Conservation (phyloP, 2,888 invertebrate species). For the Creontiades dilutus region DNA sequence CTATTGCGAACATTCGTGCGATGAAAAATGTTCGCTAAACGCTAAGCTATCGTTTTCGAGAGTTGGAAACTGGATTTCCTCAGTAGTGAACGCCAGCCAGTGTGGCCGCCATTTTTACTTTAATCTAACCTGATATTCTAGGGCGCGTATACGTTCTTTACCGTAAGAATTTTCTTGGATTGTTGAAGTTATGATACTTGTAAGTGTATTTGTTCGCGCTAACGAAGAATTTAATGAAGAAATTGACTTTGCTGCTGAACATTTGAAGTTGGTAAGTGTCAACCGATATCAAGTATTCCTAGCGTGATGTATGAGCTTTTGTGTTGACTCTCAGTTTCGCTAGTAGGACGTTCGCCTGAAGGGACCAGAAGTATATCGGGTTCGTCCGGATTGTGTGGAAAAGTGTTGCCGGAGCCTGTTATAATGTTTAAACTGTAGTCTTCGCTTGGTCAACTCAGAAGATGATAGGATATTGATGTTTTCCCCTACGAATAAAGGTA, state of each 20-base stretch:
- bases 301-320: conserved; percentile 61
- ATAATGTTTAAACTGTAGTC: background rate
- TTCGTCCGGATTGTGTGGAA: background rate
- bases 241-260: background rate
- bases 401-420: background rate
- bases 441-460: background rate
- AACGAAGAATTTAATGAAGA: conserved; percentile 6
- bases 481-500: background rate
- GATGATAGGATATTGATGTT: background rate
- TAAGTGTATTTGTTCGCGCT: background rate
- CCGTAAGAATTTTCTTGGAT: conserved; percentile 3
- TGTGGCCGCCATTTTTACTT: conserved; percentile 66
- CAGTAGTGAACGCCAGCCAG: conserved; percentile 9
- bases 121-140: conserved; percentile 64
- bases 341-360: background rate
- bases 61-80: background rate
- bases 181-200: conserved; percentile 18
- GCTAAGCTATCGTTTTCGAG: background rate
- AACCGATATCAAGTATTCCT: conserved; percentile 14
- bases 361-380: background rate
- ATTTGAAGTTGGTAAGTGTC: conserved; percentile 50
- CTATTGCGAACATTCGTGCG: background rate
- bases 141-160: conserved; percentile 63
- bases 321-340: conserved; percentile 57
- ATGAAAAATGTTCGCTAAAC: background rate